Conservation (phyloP, 2,888 invertebrate genomes). For the Melanchra persicariae region DNA sequence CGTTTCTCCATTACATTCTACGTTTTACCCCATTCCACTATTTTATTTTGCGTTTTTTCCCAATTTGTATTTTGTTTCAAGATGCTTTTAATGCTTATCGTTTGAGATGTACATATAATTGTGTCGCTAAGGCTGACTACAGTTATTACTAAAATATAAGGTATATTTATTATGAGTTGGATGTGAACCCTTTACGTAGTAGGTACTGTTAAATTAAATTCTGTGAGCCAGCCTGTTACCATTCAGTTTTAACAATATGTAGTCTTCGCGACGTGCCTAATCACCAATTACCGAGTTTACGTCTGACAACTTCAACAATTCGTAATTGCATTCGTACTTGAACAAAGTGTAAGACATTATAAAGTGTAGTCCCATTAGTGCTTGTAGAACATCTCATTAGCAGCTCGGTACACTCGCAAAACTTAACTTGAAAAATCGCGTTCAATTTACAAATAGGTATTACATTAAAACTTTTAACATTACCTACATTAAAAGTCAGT, state of each 20-base stretch:
- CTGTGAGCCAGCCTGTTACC: neutral
- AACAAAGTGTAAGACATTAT: slow-evolving; percentile 38
- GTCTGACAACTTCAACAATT: slow-evolving; percentile 20
- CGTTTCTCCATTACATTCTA: slow-evolving; percentile 43
- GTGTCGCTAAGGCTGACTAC: neutral
- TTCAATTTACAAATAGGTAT: slow-evolving; percentile 75
- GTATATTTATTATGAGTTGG: neutral
- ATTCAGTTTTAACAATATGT: slow-evolving; percentile 2
- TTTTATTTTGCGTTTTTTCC: slow-evolving; percentile 42
- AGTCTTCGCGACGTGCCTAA: neutral
- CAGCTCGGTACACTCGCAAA: slow-evolving; percentile 64
- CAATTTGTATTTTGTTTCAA: slow-evolving; percentile 46
- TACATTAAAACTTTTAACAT: slow-evolving; percentile 78
- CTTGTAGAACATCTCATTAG: slow-evolving; percentile 58
- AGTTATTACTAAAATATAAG: slow-evolving; percentile 3
- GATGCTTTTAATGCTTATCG: slow-evolving; percentile 30
- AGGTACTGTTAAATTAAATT: slow-evolving; percentile 18
- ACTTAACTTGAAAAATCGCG: slow-evolving; percentile 66
- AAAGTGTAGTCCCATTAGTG: slow-evolving; percentile 44
- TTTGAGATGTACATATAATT: slow-evolving; percentile 17
- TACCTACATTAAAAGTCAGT: slow-evolving; percentile 86
- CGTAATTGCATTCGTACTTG: slow-evolving; percentile 47
- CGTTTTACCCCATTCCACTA: slow-evolving; percentile 33
- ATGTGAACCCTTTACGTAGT: slow-evolving; percentile 5
- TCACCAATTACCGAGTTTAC: slow-evolving; percentile 39